Evolutionary conservation across 2,888 invertebrate genomes (phyloP), one percentile per base, ranked within the genome.

Genomic region (Arctia plantaginis): DNA sequence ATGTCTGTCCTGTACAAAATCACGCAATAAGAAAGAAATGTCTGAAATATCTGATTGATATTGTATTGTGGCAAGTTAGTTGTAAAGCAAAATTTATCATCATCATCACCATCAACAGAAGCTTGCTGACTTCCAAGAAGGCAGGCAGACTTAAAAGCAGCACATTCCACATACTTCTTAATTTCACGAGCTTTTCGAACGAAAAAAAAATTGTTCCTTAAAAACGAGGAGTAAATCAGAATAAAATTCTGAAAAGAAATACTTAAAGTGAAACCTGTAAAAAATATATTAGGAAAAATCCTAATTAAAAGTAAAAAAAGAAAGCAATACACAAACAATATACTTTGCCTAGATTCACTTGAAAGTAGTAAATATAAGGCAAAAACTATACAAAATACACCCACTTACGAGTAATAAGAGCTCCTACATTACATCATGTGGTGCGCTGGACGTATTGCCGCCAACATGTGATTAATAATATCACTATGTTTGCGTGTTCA

Each of bases 391-490:
- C 39, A 71, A n/a, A 66, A 23, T 62, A 18, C 62, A 70, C 67
- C 23, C 27, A 4, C 18, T 66, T 69, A n/a, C n/a, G n/a, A n/a
- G n/a, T n/a, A 66, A 62, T 74, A 77, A 73, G 27, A 35, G 72
- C 70, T 44, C 44, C 76, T 75, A 76, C 79, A 78, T 74, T 71
- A 69, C 71, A 73, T 82, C 75, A 77, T 69, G 55, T 59, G 44
- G 27, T 27, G n/a, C 51, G 30, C 41, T 55, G 39, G 33, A 73
- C 65, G 27, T 69, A 73, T 87, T 84, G 76, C 75, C 82, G 87
- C 88, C 88, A 89, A 85, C 82, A 74, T 77, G 79, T 88, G 85
- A 90, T 87, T 87, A 88, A 90, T 89, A 79, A 79, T 76, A 80
- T 76, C 20, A 75, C 71, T 74, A 69, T 72, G 81, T 72, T 90